Base-by-base conservation (phyloP, 2,113 vertebrate genomes). In the Ochotona curzoniae region DNA sequence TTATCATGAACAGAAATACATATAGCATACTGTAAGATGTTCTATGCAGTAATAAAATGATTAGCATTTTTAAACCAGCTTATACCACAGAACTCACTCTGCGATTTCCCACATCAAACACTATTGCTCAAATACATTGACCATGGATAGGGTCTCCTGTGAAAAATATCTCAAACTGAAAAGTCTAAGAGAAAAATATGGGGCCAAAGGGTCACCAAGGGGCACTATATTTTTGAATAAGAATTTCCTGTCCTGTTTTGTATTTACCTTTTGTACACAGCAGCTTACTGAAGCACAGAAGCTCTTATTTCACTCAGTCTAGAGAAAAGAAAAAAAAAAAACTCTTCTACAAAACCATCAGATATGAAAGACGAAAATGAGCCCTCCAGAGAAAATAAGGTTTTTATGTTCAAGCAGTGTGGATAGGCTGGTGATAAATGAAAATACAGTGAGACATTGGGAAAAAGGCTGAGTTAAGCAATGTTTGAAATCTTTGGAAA, bases 311-410 rank as follows among this genome's bases (percentile, higher is more conserved):
- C 75, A 60, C 0, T 57, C 47, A 20, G 12, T n/a, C 81, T 44
- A 6, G 38, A 84, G 12, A 1, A 13, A 82, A 95, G 7, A 9
- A 71, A 78, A 82, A 95, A 8, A 9, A 71, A 78, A 94, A 69
- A 4, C 38, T 44, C 38, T 74, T 86, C 47, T 86, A 88, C 8
- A 89, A 80, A 1, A 92, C 26, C 38, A 89, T n/a, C 38, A 89
- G 67, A 95, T 93, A 1, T 51, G 44, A 95, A 83, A 93, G 49
- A 44, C 63, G n/a, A 86, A 94, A 95, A 66, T 51, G 9, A 20
- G 6, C 10, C 35, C 2, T 35, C 15, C 14, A 14, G 7, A 73
- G 4, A 2, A 57, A 82, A 7, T 83, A 8, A 32, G 49, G 0
- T 38, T 2, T 69, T 66, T 28, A 78, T 69, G 7, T 74, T 84